phyloP scores from a whole-genome alignment of 1,140 invertebrate species.

The Rhagoletis zephyria region DNA sequence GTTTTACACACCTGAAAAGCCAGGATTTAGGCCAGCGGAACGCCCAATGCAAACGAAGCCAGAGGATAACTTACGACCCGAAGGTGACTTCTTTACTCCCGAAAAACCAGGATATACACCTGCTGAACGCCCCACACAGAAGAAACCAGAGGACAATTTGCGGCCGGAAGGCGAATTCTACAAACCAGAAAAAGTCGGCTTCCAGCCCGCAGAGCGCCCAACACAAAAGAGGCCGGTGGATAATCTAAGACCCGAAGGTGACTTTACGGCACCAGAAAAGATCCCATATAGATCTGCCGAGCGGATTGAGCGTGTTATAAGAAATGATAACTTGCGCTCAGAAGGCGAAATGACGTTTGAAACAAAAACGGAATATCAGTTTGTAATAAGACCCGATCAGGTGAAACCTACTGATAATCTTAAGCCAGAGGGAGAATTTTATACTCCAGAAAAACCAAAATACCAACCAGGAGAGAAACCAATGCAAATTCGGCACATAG shows the following conservation, averaged over 20 bases:
- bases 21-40: too few species aligned
- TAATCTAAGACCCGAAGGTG: slow-evolving; percentile 76
- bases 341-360: slow-evolving; percentile 74
- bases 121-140: slow-evolving; percentile 73
- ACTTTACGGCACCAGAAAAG: too few species aligned
- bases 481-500: slow-evolving; percentile 75
- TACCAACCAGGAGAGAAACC: slow-evolving; percentile 76
- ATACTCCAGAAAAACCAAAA: slow-evolving; percentile 74
- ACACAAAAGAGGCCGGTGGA: slow-evolving; percentile 76
- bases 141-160: slow-evolving; percentile 72
- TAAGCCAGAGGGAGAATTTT: slow-evolving; percentile 76
- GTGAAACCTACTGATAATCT: slow-evolving; percentile 76
- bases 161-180: slow-evolving; percentile 78
- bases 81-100: slow-evolving; percentile 77
- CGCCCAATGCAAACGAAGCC: too few species aligned
- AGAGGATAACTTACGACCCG: slow-evolving; percentile 56
- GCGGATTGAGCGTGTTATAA: too few species aligned
- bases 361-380: slow-evolving; percentile 75
- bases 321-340: too few species aligned
- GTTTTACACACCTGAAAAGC: too few species aligned
- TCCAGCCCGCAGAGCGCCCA: slow-evolving; percentile 75
- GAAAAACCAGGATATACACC: slow-evolving; percentile 77
- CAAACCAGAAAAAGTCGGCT: slow-evolving; percentile 73
- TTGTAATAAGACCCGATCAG: slow-evolving; percentile 72
- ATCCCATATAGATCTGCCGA: too few species aligned